phyloP scores from a whole-genome alignment of 30 jellyfish, hydroid and myxozoan genomes.

The Phacellophora camtschatica region DNA sequence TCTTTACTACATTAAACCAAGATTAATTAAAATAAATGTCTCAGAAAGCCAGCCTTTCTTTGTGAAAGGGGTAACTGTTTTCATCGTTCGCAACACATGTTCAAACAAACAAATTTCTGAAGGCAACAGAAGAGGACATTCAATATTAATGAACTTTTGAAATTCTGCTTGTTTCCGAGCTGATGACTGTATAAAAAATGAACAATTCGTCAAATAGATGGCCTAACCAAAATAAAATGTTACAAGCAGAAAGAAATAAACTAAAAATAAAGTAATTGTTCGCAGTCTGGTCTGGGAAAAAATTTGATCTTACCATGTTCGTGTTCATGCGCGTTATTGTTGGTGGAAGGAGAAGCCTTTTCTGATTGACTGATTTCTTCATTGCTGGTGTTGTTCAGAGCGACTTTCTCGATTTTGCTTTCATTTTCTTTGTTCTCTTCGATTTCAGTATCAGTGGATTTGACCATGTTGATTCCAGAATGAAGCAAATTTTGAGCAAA shows the following conservation, averaged over 20 bases:
- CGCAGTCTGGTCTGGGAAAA: not conserved
- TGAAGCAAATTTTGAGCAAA: not conserved
- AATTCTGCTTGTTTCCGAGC: not conserved
- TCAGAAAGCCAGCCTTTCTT: too few species aligned
- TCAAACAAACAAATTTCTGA: not conserved
- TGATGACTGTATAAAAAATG: slow-evolving; percentile 5
- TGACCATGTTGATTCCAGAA: slow-evolving; percentile 68
- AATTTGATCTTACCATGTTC: slow-evolving; percentile 33
- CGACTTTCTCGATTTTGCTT: slow-evolving; percentile 35
- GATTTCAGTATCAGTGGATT: slow-evolving; percentile 68
- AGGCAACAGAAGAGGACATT: not conserved
- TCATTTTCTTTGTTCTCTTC: slow-evolving; percentile 63
- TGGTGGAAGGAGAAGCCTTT: slow-evolving; percentile 1
- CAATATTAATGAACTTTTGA: slow-evolving; percentile 18
- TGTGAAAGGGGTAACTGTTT: not conserved
- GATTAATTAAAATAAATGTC: too few species aligned
- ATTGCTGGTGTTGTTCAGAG: slow-evolving; percentile 46
- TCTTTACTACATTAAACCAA: too few species aligned
- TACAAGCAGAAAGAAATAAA: not conserved
- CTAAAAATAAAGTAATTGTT: too few species aligned
- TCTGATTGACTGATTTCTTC: not conserved
- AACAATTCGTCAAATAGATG: not conserved
- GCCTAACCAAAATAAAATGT: not conserved
- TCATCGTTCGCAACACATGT: not conserved
- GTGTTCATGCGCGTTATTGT: slow-evolving; percentile 29